A percentile compares a stretch with the other conserved stretches of the same genome.
These are phyloP conservation scores for Hecatera dysodea DNA, from an alignment of 2,888 invertebrate species.

Conservation along the genomic window DNA sequence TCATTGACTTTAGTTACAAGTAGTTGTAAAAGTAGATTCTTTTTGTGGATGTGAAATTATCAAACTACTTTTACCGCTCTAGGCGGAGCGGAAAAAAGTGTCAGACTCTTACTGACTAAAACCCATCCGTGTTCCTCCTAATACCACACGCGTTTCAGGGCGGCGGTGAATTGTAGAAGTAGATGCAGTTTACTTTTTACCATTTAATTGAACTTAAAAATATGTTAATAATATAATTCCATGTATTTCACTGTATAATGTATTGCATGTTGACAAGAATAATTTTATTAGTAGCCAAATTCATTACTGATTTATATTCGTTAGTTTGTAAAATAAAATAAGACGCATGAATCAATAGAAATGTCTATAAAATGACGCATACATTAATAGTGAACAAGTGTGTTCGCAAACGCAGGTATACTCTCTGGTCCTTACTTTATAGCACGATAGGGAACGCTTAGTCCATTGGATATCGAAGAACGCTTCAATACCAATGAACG, in stretches of 20 bases:
- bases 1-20: constrained; percentile 17
- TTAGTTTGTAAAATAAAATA: not conserved
- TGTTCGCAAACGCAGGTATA: no score
- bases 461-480: no score
- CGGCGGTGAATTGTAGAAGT: constrained; percentile 2
- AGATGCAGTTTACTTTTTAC: constrained; percentile 32
- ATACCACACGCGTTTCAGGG: no score
- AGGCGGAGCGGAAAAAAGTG: no score
- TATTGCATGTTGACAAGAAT: constrained; percentile 25
- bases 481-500: not conserved
- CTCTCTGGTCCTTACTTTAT: no score
- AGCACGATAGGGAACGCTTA: no score
- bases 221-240: constrained; percentile 6
- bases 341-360: not conserved
- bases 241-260: constrained; percentile 15
- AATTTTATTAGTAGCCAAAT: constrained; percentile 6
- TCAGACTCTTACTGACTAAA: no score
- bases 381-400: no score
- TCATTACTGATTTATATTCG: not conserved
- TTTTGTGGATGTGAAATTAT: no score
- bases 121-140: no score
- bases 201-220: constrained; percentile 8
- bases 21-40: constrained; percentile 22
- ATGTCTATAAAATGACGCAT: no score
- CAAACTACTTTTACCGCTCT: no score